A percentile compares a stretch with the other conserved stretches of the same genome.
Conservation (phyloP, 2,113 vertebrate species). For the Cyprinodon variegatus region DNA sequence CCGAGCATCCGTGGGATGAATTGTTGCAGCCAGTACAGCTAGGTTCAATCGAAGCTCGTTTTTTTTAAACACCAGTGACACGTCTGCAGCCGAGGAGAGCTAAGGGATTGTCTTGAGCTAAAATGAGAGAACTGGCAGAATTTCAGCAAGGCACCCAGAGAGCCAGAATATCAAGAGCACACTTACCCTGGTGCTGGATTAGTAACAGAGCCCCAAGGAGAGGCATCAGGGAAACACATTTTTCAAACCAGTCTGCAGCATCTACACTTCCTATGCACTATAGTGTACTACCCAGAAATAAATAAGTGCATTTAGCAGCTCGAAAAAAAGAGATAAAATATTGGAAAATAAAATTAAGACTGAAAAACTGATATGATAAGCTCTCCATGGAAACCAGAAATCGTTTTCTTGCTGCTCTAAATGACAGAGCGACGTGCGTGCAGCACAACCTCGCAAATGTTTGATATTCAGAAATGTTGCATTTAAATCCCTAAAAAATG, state of each 20-base stretch:
- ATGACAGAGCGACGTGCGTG: neutral
- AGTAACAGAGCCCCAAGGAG: conserved; percentile 1
- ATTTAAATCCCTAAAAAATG: conserved; percentile 10
- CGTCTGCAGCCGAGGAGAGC: conserved; percentile 16
- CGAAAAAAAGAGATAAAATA: neutral
- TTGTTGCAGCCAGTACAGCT: neutral
- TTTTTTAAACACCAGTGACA: conserved; percentile 4
- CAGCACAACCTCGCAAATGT: neutral
- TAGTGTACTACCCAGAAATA: neutral
- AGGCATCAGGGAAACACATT: neutral
- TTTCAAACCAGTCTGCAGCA: neutral
- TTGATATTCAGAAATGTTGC: conserved; percentile 11
- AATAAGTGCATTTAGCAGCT: neutral
- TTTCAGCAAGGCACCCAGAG: conserved; percentile 8
- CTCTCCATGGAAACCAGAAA: neutral
- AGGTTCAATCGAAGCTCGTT: neutral
- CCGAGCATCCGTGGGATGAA: conserved; percentile 8
- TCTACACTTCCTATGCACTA: neutral
- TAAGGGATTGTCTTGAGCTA: conserved; percentile 6
- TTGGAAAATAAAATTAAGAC: neutral
- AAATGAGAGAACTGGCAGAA: conserved; percentile 26
- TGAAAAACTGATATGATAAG: neutral
- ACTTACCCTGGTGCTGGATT: conserved; percentile 20
- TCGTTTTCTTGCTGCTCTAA: neutral
- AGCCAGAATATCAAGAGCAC: conserved; percentile 19